These are phyloP conservation scores for Dasyornis broadbenti DNA, from an alignment of 2,113 vertebrate species.

Conservation along the genomic window DNA sequence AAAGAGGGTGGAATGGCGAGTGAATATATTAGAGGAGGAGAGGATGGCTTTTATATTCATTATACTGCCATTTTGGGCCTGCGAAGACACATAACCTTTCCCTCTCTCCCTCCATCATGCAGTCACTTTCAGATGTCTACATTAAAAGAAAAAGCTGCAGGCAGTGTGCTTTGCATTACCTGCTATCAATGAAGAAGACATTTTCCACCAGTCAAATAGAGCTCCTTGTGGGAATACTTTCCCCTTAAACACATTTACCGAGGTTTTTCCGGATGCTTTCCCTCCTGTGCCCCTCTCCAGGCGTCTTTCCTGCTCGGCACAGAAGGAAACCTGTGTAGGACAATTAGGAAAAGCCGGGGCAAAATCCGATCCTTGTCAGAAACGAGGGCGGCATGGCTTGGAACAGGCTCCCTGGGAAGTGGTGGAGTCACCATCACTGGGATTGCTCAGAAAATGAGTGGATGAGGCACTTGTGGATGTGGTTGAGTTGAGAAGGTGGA, in stretches of 20 bases:
- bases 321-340: neutral
- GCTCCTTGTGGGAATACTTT: slow-evolving; percentile 46
- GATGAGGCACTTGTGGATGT: too few species aligned
- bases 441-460: neutral
- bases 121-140: slow-evolving; percentile 66
- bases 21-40: slow-evolving; percentile 72
- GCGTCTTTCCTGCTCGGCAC: neutral
- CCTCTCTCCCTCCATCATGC: slow-evolving; percentile 66
- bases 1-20: slow-evolving; percentile 68
- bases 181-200: slow-evolving; percentile 62
- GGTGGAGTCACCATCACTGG: neutral
- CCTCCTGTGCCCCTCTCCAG: neutral
- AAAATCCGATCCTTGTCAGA: neutral
- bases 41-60: slow-evolving; percentile 70
- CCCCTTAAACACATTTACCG: neutral
- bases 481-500: neutral
- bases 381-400: neutral
- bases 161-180: slow-evolving; percentile 62
- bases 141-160: slow-evolving; percentile 73
- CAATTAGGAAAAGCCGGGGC: neutral
- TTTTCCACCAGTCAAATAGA: slow-evolving; percentile 58
- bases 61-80: slow-evolving; percentile 67
- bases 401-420: neutral
- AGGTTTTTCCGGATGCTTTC: neutral
- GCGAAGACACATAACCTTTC: slow-evolving; percentile 71